Evolutionary conservation across 2,113 vertebrate genomes (phyloP).

Genomic region (Cinclus mexicanus): DNA sequence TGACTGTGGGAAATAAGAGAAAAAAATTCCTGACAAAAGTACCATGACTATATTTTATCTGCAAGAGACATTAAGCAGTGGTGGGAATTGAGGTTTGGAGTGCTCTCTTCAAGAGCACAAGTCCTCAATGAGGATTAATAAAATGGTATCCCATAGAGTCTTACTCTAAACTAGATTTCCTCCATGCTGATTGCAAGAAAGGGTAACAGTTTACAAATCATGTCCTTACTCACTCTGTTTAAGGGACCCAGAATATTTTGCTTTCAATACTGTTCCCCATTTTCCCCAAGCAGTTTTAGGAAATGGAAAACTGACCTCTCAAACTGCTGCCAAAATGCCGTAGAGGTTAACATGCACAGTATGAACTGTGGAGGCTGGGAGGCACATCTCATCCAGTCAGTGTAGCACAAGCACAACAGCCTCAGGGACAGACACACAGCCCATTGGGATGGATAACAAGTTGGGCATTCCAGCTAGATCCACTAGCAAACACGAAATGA

Average conservation of each 20-base stretch:
- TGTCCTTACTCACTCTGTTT: neutral
- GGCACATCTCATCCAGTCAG: neutral
- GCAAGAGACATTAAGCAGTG: neutral
- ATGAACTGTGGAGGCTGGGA: neutral
- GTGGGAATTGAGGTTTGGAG: neutral
- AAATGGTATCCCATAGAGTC: neutral
- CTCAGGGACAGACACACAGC: neutral
- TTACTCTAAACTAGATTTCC: neutral
- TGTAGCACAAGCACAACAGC: neutral
- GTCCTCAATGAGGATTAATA: neutral
- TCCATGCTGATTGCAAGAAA: neutral
- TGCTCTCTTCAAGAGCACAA: neutral
- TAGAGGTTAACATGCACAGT: fast-evolving
- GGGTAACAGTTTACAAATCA: neutral
- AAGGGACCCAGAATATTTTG: neutral
- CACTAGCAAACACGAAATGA: neutral
- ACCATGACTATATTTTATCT: neutral
- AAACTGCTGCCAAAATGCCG: neutral
- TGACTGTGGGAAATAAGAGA: conserved; percentile 9
- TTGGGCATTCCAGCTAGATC: neutral
- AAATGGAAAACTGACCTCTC: neutral
- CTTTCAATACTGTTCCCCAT: neutral
- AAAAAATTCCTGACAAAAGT: neutral
- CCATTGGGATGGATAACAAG: neutral
- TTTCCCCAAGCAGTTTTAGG: neutral